A percentile compares a stretch with the other conserved stretches of the same genome.
Evolutionary conservation across 1,140 invertebrate genomes (phyloP).

Genomic region (Atta texana): DNA sequence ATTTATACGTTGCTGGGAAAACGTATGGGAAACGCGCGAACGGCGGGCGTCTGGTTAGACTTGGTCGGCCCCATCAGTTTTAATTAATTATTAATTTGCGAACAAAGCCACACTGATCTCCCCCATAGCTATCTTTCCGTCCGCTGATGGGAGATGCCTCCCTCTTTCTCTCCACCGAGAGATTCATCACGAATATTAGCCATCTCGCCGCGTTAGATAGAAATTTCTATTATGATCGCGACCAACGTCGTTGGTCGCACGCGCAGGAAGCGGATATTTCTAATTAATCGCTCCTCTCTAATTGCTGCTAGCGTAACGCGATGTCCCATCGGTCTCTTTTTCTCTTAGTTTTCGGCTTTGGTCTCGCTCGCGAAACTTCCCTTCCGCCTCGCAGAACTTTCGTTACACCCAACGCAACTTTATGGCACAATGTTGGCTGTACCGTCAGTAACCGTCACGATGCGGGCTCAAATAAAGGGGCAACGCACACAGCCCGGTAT

Average conservation of each 20-base stretch:
- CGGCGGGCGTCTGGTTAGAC: conserved; percentile 53
- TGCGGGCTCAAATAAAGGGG: conserved; percentile 58
- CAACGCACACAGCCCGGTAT: conserved; percentile 22
- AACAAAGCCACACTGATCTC: conserved; percentile 69
- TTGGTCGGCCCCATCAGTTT: conserved; percentile 74
- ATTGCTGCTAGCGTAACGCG: conserved; percentile 15
- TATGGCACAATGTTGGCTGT: conserved; percentile 51
- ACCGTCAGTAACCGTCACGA: conserved; percentile 46
- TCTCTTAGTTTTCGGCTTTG: background rate
- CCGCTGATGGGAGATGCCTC: background rate
- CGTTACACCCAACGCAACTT: conserved; percentile 55
- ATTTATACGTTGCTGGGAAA: conserved; percentile 32
- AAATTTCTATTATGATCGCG: conserved; percentile 55
- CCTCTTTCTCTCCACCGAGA: conserved; percentile 1
- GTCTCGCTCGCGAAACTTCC: conserved; percentile 27
- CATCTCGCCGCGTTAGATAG: conserved; percentile 15
- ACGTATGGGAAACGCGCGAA: background rate
- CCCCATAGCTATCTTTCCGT: conserved; percentile 25
- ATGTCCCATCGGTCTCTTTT: conserved; percentile 30
- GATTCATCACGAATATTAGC: conserved; percentile 60
- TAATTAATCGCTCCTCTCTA: conserved; percentile 58
- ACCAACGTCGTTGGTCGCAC: conserved; percentile 11
- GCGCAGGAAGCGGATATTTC: conserved; percentile 17
- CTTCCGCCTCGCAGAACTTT: conserved; percentile 42
- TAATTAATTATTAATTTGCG: conserved; percentile 78